A percentile compares a stretch with the other conserved stretches of the same genome.
phyloP scores from a whole-genome alignment of 2,797 vertebrate species.

The Myotis myotis region DNA sequence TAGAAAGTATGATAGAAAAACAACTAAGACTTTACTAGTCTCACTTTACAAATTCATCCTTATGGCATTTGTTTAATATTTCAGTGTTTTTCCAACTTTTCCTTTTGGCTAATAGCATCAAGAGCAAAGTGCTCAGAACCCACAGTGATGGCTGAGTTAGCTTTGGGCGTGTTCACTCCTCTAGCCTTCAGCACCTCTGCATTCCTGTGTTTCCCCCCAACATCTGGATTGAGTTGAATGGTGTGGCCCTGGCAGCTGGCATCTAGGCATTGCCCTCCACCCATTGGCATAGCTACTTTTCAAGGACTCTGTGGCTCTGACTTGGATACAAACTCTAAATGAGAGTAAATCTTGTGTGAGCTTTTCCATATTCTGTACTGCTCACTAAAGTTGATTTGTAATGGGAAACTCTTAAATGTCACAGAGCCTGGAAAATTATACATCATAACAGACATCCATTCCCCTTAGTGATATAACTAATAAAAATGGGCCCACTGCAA shows the following conservation, averaged over 20 bases:
- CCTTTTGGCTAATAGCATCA: neutral
- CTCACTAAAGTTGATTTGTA: neutral
- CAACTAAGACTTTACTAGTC: neutral
- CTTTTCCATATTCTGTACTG: constrained; percentile 27
- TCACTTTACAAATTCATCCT: constrained; percentile 8
- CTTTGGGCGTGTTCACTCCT: neutral
- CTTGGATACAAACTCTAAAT: neutral
- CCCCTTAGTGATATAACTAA: neutral
- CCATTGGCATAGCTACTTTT: neutral
- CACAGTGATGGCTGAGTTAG: neutral
- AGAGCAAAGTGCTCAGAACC: neutral
- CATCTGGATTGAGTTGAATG: neutral
- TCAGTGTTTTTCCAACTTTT: constrained; percentile 2
- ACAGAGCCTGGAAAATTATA: constrained; percentile 44
- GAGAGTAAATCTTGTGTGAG: neutral
- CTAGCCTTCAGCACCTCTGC: neutral
- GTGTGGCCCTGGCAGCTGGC: neutral
- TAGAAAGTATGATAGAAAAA: constrained; percentile 8
- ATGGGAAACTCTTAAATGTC: constrained; percentile 48
- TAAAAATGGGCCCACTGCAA: neutral
- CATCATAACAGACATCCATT: neutral
- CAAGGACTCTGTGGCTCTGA: neutral
- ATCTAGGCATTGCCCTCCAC: neutral
- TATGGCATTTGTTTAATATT: neutral
- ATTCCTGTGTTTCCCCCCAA: neutral